Percentiles rank a stretch among this genome's conserved stretches.
Conservation (phyloP, 2,888 invertebrate species). For the Antheraea yamamai region DNA sequence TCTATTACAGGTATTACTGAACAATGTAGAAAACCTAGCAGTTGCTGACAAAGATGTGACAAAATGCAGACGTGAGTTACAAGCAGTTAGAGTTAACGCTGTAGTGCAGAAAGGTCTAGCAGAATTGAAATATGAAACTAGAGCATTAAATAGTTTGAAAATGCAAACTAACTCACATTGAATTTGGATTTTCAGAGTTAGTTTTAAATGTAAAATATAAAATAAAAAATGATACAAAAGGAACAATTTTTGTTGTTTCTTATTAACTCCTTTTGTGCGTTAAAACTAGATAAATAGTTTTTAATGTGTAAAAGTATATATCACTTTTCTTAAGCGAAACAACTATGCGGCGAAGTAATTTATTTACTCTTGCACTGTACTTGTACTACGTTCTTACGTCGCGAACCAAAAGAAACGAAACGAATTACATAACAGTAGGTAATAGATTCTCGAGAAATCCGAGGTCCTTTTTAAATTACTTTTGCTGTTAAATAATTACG, state of each 20-base stretch:
- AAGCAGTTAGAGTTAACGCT: slow-evolving; percentile 62
- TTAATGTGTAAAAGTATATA: neutral
- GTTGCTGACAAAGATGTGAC: slow-evolving; percentile 65
- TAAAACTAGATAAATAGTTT: neutral
- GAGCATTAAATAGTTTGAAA: slow-evolving; percentile 44
- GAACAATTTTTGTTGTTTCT: neutral
- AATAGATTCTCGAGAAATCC: too few relatives aligned
- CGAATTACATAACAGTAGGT: too few relatives aligned
- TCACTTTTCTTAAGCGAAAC: too few relatives aligned
- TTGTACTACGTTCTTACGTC: too few relatives aligned
- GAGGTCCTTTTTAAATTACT: too few relatives aligned
- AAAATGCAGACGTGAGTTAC: slow-evolving; percentile 58
- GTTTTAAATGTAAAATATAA: neutral
- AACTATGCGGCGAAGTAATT: too few relatives aligned
- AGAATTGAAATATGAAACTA: slow-evolving; percentile 60
- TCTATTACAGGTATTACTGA: slow-evolving; percentile 60
- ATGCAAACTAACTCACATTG: slow-evolving; percentile 23
- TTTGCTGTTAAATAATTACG: too few relatives aligned
- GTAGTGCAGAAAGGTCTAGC: slow-evolving; percentile 66
- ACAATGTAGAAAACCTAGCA: slow-evolving; percentile 68
- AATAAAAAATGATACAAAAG: neutral
- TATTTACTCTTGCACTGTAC: too few relatives aligned
- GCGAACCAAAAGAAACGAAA: too few relatives aligned
- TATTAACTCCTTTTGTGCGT: neutral
- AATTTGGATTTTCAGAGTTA: neutral